phyloP scores from a whole-genome alignment of 2,888 invertebrate species.

The Sinhomidia bicolor region DNA sequence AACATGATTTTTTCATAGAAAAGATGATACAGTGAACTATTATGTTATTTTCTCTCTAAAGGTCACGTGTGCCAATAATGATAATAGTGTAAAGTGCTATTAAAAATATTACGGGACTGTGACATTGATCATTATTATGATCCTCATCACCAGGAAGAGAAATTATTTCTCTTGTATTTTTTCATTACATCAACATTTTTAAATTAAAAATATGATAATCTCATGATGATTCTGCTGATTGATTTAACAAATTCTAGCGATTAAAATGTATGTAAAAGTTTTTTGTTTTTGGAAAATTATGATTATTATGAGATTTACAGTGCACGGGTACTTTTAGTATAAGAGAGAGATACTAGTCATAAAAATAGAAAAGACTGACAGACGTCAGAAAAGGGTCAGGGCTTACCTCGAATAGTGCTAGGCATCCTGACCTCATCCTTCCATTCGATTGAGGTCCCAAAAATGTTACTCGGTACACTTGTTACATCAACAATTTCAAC shows the following conservation, averaged over 20 bases:
- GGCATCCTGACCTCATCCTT: constrained; percentile 80
- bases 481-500: constrained; percentile 70
- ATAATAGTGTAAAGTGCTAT: constrained; percentile 9
- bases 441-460: constrained; percentile 64
- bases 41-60: constrained; percentile 53
- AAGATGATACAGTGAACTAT: constrained; percentile 12
- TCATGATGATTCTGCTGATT: not conserved
- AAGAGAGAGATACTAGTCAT: no score
- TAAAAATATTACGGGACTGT: constrained; percentile 49
- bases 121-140: constrained; percentile 49
- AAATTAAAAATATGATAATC: no score
- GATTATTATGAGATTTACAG: no score
- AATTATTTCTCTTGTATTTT: constrained; percentile 19
- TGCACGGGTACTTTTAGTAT: no score
- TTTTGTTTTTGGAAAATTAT: no score
- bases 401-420: constrained; percentile 81
- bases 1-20: not conserved
- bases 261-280: constrained; percentile 24
- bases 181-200: constrained; percentile 46
- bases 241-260: not conserved
- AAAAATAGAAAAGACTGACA: not conserved
- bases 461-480: constrained; percentile 50
- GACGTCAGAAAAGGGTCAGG: constrained; percentile 2
- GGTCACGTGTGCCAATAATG: constrained; percentile 65
- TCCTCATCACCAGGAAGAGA: constrained; percentile 23